Evolutionary conservation across 2,113 vertebrate genomes (phyloP).

Genomic region (Serilophus lunatus): DNA sequence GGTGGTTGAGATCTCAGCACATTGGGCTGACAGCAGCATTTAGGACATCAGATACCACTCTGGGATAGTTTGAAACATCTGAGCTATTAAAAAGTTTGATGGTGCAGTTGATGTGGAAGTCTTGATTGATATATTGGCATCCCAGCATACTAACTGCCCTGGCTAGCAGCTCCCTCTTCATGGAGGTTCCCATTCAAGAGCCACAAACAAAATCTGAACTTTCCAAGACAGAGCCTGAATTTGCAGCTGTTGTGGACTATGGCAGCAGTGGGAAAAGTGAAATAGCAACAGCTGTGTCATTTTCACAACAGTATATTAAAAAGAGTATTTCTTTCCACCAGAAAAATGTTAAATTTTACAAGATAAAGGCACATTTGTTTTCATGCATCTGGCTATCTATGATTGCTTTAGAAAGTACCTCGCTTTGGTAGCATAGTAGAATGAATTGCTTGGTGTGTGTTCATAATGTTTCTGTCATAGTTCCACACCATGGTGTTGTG

Average conservation of each 20-base stretch:
- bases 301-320: neutral
- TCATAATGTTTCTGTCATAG: neutral
- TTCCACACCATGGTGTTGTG: neutral
- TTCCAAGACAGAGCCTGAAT: neutral
- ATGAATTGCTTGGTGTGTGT: neutral
- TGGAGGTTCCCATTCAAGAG: neutral
- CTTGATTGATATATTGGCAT: too few species aligned
- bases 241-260: neutral
- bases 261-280: neutral
- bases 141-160: neutral
- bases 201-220: neutral
- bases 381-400: neutral
- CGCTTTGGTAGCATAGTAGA: neutral
- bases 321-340: neutral
- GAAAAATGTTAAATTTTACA: neutral
- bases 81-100: neutral
- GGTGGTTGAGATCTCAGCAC: neutral
- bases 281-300: neutral
- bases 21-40: neutral
- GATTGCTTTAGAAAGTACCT: neutral
- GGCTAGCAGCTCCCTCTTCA: neutral
- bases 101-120: neutral
- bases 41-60: neutral
- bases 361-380: neutral
- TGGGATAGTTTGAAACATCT: neutral